Base-by-base conservation (phyloP, 2,113 vertebrate species). In the Ivindomyrus marchei region DNA sequence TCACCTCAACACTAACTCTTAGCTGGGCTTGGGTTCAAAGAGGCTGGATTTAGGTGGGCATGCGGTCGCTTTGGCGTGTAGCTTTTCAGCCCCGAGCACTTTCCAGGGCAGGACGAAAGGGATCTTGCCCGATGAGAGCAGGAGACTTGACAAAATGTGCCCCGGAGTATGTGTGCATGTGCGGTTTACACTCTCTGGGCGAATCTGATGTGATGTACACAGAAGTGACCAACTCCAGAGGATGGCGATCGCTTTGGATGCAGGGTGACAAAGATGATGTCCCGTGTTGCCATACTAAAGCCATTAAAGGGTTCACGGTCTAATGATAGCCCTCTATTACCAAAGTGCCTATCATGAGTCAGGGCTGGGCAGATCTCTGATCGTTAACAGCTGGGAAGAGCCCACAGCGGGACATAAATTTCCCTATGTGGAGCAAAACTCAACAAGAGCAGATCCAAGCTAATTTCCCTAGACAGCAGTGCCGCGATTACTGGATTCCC, bases 241-340 rank as follows among this genome's bases (percentile, higher is more conserved):
- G 11, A 31, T 87, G 58, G 47, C 19, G 5, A 31, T 66, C 62
- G 6, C 31, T 45, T 80, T 70, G 24, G 27, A 45, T 84, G n/a
- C 52, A 90, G 91, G n/a, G 89, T 90, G 89, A 90, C 92, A 92
- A 92, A 88, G 90, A 93, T 90, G 77, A 47, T n/a, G 74, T 56
- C 36, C 58, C 52, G 9, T 46, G 91, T 66, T 6, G 90, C 70
- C 56, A 89, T 88, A 90, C 74, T 45, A 19, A 90, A 91, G 92
- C 92, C 89, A 90, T 94, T 91, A 91, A 93, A 87, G 58, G 91
- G 92, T 92, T 92, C 92, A 92, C 88, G 46, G 89, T 92, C 90
- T 94, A 94, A 94, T 93, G 94, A 94, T 92, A 92, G 93, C 91
- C 88, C 62, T 89, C 91, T 92, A 93, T 94, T 94, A 92, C 89